Conservation (phyloP, 2,113 vertebrate species). For the Indicator maculatus region DNA sequence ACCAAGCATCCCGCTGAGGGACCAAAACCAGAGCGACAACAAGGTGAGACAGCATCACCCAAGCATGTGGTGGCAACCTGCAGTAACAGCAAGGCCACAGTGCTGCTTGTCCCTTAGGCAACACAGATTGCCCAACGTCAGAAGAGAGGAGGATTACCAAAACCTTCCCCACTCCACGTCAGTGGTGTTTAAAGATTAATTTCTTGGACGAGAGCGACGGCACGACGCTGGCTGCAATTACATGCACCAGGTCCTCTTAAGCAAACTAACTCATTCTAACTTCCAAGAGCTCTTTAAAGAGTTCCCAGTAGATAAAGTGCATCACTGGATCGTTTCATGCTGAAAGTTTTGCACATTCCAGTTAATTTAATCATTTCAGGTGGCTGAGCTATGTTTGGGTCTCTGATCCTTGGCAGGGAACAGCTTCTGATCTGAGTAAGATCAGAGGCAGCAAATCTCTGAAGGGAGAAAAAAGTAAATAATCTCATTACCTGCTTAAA, state of each 20-base stretch:
- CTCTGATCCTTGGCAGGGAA: not conserved
- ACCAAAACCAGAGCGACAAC: rapidly evolving
- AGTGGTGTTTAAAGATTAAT: not conserved
- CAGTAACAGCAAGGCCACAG: rapidly evolving
- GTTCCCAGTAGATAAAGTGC: not conserved
- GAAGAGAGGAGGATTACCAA: not conserved
- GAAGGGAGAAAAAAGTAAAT: not conserved
- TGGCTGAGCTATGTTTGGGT: not conserved
- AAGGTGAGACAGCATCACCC: not conserved
- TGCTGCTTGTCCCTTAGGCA: rapidly evolving
- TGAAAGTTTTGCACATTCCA: not conserved
- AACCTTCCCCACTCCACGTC: rapidly evolving
- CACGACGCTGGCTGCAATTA: not conserved
- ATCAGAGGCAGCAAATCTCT: not conserved
- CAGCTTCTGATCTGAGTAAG: not conserved
- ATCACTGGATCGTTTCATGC: not conserved
- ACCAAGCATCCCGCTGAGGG: rapidly evolving
- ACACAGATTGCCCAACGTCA: not conserved
- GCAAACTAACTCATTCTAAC: not conserved
- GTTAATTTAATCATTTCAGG: conserved; percentile 3
- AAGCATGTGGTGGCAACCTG: rapidly evolving
- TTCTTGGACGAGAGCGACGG: not conserved
- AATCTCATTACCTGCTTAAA: not conserved
- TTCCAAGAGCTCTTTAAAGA: not conserved
- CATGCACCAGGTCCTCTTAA: not conserved